Base-by-base conservation (phyloP, 2,888 invertebrate genomes). In the Drosophila rubida region DNA sequence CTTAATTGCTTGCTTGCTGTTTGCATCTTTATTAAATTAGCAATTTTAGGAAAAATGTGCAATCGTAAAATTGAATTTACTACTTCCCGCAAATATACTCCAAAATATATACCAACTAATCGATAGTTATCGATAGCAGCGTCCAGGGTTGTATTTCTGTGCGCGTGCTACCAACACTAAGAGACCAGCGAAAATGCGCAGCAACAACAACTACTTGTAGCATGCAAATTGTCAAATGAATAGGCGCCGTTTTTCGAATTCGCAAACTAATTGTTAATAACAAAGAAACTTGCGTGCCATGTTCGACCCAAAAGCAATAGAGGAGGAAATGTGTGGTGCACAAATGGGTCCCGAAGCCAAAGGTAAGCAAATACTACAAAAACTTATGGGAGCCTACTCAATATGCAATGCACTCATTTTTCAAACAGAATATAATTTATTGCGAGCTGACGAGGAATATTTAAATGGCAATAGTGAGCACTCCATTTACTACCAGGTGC, bases 401-500 rank as follows among this genome's bases (percentile, higher is more conserved):
- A 25, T 6, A 25, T n/a, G 7, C n/a, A 8, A 9, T 19, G 19
- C 46, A 30, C n/a, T 4, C 7, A 11, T 0, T 48, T 2, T 8
- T 32, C 3, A 16, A 0, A 32, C 42, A 81, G 77, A 87, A 69
- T 78, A 70, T 9, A 67, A 83, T 71, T 73, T 91, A 27, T 68
- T 88, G 30, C 85, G 89, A n/a, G 90, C 90, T 4, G 90, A 89
- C 30, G 82, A 81, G 30, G 90, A 90, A 25, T 91, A 81, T 49
- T 59, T 68, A 3, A 83, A 86, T 60, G 89, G 89, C 1, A 88
- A 91, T 30, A 58, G 67, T 19, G 54, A 69, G 4, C 53, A 72
- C 27, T 78, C 91, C 0, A 85, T 91, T 59, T 91, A 88, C 67
- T 90, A 91, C 64, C 91, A 91, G 78, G 87, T 90, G 0, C 72